Conservation (phyloP, 2,113 vertebrate genomes). For the Progne subis region DNA sequence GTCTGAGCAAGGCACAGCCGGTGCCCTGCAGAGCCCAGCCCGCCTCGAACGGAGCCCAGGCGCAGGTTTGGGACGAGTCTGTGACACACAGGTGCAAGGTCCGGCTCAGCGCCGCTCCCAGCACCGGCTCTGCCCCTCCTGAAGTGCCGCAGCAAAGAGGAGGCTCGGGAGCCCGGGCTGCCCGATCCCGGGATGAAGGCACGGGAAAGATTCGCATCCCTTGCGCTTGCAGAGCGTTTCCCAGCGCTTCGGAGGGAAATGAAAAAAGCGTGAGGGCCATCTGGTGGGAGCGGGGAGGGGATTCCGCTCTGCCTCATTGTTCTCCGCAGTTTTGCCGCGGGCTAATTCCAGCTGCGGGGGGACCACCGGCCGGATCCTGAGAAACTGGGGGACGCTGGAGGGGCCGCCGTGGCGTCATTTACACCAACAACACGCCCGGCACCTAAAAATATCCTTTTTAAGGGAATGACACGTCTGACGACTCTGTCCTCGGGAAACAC, state of each 20-base stretch:
- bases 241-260: background rate
- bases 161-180: accelerated
- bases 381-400: accelerated
- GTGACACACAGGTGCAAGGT: accelerated
- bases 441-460: background rate
- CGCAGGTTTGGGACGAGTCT: background rate
- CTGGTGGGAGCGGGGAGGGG: conserved; percentile 19
- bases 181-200: accelerated
- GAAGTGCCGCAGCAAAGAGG: accelerated
- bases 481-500: accelerated
- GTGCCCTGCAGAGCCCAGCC: background rate
- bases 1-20: background rate
- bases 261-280: conserved; percentile 24
- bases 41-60: background rate
- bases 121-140: background rate
- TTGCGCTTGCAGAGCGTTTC: accelerated
- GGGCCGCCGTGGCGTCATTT: background rate
- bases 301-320: background rate
- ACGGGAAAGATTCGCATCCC: accelerated
- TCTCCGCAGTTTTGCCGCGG: accelerated
- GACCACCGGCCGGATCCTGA: background rate
- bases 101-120: accelerated
- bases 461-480: background rate
- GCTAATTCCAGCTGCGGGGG: background rate
- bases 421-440: accelerated